These are phyloP conservation scores for Heteronetta atricapilla DNA, from an alignment of 2,113 vertebrate genomes.

Conservation along the genomic window DNA sequence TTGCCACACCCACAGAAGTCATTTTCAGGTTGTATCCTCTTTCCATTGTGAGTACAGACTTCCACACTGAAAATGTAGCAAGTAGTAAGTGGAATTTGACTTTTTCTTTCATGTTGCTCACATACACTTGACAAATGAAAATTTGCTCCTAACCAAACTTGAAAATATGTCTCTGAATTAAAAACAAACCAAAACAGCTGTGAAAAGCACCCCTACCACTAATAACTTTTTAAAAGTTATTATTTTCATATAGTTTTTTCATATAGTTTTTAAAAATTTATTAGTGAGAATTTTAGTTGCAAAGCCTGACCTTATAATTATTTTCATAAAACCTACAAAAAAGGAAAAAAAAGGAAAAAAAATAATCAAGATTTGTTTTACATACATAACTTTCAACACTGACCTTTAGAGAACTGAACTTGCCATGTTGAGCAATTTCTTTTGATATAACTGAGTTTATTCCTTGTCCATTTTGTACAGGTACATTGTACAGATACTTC, in stretches of 20 bases:
- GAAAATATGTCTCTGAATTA: not conserved
- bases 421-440: not conserved
- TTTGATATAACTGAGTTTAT: not conserved
- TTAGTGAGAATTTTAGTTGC: not conserved
- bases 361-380: not conserved
- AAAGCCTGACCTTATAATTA: not conserved
- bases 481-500: not conserved
- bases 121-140: not conserved
- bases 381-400: not conserved
- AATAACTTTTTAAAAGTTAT: no score
- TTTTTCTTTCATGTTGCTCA: not conserved
- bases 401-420: not conserved
- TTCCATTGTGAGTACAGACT: not conserved
- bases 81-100: constrained; percentile 2
- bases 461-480: not conserved
- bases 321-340: not conserved
- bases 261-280: not conserved
- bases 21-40: not conserved
- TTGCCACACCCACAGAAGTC: not conserved
- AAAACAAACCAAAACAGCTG: not conserved
- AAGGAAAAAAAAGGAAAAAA: not conserved
- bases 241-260: not conserved
- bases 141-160: not conserved
- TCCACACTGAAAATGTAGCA: not conserved
- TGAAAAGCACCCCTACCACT: not conserved